Conservation (phyloP, 1,140 invertebrate species). For the Rhizoglyphus robini region DNA sequence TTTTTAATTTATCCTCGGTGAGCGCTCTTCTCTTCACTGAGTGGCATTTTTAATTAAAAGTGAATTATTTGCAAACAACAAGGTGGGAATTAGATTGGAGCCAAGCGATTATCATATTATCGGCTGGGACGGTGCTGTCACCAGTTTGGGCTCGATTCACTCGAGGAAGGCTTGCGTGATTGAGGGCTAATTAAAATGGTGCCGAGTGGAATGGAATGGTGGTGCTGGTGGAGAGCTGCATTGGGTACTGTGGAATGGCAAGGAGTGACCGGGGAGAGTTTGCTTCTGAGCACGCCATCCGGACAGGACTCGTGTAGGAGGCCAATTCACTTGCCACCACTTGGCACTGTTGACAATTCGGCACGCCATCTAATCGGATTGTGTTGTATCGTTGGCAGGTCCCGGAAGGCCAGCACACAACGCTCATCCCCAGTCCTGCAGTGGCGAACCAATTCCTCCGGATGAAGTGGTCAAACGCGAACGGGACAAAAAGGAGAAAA, state of each 20-base stretch:
- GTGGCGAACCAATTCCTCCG: slow-evolving; percentile 87
- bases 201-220: no score
- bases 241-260: no score
- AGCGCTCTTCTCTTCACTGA: not conserved
- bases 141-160: no score
- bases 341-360: not conserved
- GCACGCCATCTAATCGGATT: not conserved
- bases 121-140: no score
- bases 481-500: slow-evolving; percentile 54
- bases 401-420: slow-evolving; percentile 95
- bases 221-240: no score
- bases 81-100: not conserved
- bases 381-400: slow-evolving; percentile 31
- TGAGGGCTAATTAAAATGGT: not conserved
- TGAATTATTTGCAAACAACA: not conserved
- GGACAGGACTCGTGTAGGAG: not conserved
- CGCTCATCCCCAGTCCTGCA: slow-evolving; percentile 92
- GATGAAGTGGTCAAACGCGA: slow-evolving; percentile 83
- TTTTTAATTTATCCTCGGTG: not conserved
- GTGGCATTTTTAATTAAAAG: not conserved
- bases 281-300: no score
- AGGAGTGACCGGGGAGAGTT: not conserved
- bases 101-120: no score
- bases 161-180: not conserved
- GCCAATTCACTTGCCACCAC: not conserved